Evolutionary conservation across 1,140 invertebrate species (phyloP).

Genomic region (Cyphomyrmex costatus): DNA sequence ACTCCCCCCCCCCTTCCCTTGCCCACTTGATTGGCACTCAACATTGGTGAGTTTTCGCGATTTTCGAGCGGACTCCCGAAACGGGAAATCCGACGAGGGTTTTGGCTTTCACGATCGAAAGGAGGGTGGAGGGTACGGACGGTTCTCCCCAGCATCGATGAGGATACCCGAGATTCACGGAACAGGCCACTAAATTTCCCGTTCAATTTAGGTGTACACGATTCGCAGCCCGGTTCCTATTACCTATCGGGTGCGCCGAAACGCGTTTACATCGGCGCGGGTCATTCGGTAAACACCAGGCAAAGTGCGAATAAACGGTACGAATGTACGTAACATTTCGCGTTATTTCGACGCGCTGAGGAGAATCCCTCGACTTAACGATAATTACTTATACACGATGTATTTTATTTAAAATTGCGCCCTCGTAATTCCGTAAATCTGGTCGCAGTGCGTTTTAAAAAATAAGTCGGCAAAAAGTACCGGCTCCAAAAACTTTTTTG

Average conservation of each 20-base stretch:
- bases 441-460: neutral
- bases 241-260: slow-evolving; percentile 15
- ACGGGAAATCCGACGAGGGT: slow-evolving; percentile 53
- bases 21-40: slow-evolving; percentile 60
- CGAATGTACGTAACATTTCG: neutral
- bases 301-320: slow-evolving; percentile 9
- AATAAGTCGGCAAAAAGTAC: neutral
- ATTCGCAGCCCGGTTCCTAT: slow-evolving; percentile 60
- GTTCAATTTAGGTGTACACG: slow-evolving; percentile 84
- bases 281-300: slow-evolving; percentile 50
- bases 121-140: slow-evolving; percentile 20
- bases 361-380: too few relatives aligned
- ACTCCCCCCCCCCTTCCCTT: neutral
- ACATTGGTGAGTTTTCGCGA: slow-evolving; percentile 50
- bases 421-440: neutral
- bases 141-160: slow-evolving; percentile 51
- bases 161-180: slow-evolving; percentile 80
- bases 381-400: neutral
- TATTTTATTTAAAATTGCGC: neutral
- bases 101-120: slow-evolving; percentile 66
- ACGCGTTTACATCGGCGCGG: slow-evolving; percentile 52
- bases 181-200: slow-evolving; percentile 85
- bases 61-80: slow-evolving; percentile 44
- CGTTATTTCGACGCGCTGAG: neutral
- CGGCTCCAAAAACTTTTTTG: neutral